phyloP scores from a whole-genome alignment of 1,140 invertebrate genomes.

The Phocides pigmalion region DNA sequence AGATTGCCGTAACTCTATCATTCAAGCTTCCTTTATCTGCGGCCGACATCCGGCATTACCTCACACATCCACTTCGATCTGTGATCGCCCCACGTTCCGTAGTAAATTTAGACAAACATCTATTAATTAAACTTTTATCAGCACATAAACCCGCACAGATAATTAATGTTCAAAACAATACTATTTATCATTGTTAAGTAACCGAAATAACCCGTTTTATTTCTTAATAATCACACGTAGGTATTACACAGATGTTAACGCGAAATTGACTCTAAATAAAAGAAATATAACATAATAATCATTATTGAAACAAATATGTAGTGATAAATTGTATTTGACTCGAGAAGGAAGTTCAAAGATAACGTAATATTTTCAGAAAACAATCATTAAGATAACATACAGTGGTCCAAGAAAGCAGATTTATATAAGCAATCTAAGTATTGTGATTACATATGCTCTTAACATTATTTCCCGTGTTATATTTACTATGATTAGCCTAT shows the following conservation, averaged over 20 bases:
- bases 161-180: constrained; percentile 68
- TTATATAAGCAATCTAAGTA: not conserved
- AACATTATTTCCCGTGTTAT: too few species aligned
- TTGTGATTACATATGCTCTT: too few species aligned
- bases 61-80: constrained; percentile 45
- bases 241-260: not conserved
- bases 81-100: constrained; percentile 39
- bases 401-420: constrained; percentile 32
- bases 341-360: constrained; percentile 56
- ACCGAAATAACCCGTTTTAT: constrained; percentile 49
- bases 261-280: not conserved
- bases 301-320: constrained; percentile 32
- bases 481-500: too few species aligned
- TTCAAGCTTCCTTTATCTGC: constrained; percentile 68
- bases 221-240: constrained; percentile 48
- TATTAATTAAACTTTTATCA: constrained; percentile 58
- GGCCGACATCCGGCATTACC: constrained; percentile 66
- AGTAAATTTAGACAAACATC: constrained; percentile 63
- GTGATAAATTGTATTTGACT: constrained; percentile 37
- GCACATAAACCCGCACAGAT: constrained; percentile 60
- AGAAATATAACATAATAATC: constrained; percentile 23
- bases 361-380: constrained; percentile 54
- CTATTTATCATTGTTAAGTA: constrained; percentile 62
- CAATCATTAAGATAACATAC: constrained; percentile 45
- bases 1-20: constrained; percentile 43